Base-by-base conservation (phyloP, 2,797 vertebrate genomes). In the Oryzias sinensis region DNA sequence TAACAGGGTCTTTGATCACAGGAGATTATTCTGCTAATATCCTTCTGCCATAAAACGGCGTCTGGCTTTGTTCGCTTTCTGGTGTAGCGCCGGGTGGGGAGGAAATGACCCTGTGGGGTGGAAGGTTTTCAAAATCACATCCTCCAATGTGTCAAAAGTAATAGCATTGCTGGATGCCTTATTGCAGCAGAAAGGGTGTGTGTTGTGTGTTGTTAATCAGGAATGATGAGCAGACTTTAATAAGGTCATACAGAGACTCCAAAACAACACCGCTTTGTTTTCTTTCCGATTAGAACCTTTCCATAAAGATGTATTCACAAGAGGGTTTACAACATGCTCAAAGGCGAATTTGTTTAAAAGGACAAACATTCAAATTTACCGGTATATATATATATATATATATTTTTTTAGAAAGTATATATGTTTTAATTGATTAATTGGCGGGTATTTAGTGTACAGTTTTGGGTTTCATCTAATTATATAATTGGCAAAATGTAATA, bases 81-180 rank as follows among this genome's bases (percentile, higher is more conserved):
- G 37, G 51, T 20, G 64, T 59, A 18, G 67, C 52, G n/a, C 66
- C 66, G 49, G 68, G 80, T 59, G 68, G 68, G 68, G 68, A 53
- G 53, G 59, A 60, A 65, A 65, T 47, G 66, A 63, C 27, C 43
- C 58, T 53, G 72, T 5, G 62, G 84, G 87, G 70, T 71, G 71
- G 84, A 43, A 64, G 65, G 56, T 60, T 24, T 66, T 45, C 58
- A 51, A 42, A 68, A 79, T 80, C 81, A 63, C 85, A 79, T 74
- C 79, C 76, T 83, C 70, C 84, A 82, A 83, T 84, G 79, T 85
- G 87, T 88, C 85, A 89, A 69, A 84, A 84, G 80, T 85, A 90
- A n/a, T n/a, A n/a, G n/a, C n/a, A n/a, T n/a, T n/a, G n/a, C n/a
- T n/a, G n/a, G n/a, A n/a, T n/a, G n/a, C n/a, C n/a, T n/a, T n/a